A percentile compares a stretch with the other conserved stretches of the same genome.
Conservation (phyloP, 1,140 invertebrate species). For the Cheumatopsyche charites region DNA sequence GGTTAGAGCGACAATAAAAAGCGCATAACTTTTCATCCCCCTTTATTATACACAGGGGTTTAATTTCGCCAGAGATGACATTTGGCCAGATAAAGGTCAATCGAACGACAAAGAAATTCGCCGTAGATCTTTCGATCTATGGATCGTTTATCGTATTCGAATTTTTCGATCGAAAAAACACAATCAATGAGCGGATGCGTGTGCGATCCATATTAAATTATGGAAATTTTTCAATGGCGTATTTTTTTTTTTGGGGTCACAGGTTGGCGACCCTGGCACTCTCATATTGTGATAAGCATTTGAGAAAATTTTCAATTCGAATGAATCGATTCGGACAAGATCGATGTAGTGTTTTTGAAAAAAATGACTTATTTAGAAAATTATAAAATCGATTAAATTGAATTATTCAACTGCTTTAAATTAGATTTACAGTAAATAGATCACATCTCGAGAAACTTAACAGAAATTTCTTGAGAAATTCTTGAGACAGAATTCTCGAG, state of each 20-base stretch:
- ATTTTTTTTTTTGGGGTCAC: not conserved
- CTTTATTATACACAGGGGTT: conserved; percentile 20
- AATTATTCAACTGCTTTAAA: too few relatives aligned
- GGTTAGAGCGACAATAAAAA: too few relatives aligned
- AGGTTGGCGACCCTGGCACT: conserved; percentile 18
- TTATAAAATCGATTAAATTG: too few relatives aligned
- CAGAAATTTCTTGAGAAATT: too few relatives aligned
- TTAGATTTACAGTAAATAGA: too few relatives aligned
- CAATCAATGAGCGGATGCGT: conserved; percentile 34
- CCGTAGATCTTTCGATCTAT: too few relatives aligned
- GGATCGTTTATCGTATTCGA: too few relatives aligned
- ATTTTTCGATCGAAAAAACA: not conserved
- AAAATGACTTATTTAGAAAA: too few relatives aligned
- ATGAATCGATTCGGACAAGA: not conserved
- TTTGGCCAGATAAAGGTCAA: conserved; percentile 22
- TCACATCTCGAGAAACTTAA: too few relatives aligned
- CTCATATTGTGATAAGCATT: not conserved
- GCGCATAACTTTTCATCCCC: not conserved
- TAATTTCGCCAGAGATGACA: conserved; percentile 20
- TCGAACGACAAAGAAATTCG: not conserved
- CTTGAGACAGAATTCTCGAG: too few relatives aligned
- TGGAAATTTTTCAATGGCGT: conserved; percentile 30
- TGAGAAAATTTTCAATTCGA: not conserved
- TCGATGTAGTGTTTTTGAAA: too few relatives aligned
- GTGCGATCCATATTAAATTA: conserved; percentile 30